Base-by-base conservation (phyloP, 2,888 invertebrate genomes). In the Phytoseiulus persimilis region DNA sequence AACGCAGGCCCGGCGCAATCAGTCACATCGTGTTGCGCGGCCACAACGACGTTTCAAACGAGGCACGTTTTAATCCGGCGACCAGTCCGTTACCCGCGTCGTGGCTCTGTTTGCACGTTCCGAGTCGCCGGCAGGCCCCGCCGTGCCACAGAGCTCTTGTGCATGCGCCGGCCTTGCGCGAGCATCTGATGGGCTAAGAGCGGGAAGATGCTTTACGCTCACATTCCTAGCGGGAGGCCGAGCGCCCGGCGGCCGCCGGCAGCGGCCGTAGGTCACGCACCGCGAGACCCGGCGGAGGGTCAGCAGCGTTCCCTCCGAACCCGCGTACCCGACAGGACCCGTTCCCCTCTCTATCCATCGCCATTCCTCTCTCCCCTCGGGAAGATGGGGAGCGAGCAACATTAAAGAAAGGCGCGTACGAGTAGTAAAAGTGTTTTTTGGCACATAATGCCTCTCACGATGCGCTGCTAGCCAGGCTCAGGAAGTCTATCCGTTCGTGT, bases 401-500 rank as follows among this genome's bases (percentile, higher is more conserved):
- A 65, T 65, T 65, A 28, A 65, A 65, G 65, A 23, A 65, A 18
- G 65, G 28, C 14, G 65, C 65, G 65, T 65, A 65, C 65, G 65
- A 65, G 65, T 65, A 65, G 65, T 65, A 65, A 65, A 65, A 65
- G 65, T 65, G 65, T 65, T 65, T 65, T n/a, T 65, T 65, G 65
- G 65, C 65, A 65, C 18, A 65, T 65, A 65, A 65, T 65, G 65
- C 65, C 65, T 28, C 65, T 23, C 65, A 65, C 65, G 65, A 65
- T 28, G 65, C 65, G 18, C 28, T 65, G 65, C 65, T 23, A 28
- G 65, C 65, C 28, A 65, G 14, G 28, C 65, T 28, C 65, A 23
- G 28, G 28, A 65, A 14, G 28, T 65, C 65, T 28, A 65, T 65
- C 18, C 65, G 65, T 65, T 65, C 65, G 28, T 65, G 23, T 65